A percentile compares a stretch with the other conserved stretches of the same genome.
Conservation (phyloP, 2,113 vertebrate species). For the Oreochromis spilurus region DNA sequence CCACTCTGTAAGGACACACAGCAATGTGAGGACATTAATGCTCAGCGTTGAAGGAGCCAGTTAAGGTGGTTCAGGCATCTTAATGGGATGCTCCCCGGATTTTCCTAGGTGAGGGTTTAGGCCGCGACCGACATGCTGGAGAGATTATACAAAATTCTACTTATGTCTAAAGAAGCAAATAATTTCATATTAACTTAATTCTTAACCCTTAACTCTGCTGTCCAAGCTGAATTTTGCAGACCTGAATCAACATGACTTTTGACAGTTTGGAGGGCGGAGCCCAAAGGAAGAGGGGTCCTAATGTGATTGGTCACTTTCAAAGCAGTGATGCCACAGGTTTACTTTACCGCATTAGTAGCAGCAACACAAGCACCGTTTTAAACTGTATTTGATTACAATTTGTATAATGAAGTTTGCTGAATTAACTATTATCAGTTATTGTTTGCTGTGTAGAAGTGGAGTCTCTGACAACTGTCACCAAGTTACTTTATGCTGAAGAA, state of each 20-base stretch:
- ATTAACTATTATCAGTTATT: background rate
- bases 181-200: background rate
- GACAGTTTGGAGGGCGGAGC: rapidly evolving
- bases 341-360: background rate
- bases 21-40: background rate
- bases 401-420: background rate
- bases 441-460: no score
- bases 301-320: background rate
- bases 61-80: background rate
- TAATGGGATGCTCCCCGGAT: background rate
- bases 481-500: no score
- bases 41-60: background rate
- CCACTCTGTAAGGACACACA: background rate
- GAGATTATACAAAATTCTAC: background rate
- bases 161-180: background rate
- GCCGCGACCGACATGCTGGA: background rate
- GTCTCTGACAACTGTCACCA: no score
- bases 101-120: background rate
- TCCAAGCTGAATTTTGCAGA: background rate
- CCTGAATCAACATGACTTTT: background rate
- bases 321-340: background rate
- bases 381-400: background rate
- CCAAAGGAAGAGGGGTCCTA: background rate
- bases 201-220: background rate
- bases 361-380: background rate